Percentiles rank a stretch among this genome's conserved stretches.
Conservation (phyloP, 2,113 vertebrate species). For the Tenebrosternarchus preto region DNA sequence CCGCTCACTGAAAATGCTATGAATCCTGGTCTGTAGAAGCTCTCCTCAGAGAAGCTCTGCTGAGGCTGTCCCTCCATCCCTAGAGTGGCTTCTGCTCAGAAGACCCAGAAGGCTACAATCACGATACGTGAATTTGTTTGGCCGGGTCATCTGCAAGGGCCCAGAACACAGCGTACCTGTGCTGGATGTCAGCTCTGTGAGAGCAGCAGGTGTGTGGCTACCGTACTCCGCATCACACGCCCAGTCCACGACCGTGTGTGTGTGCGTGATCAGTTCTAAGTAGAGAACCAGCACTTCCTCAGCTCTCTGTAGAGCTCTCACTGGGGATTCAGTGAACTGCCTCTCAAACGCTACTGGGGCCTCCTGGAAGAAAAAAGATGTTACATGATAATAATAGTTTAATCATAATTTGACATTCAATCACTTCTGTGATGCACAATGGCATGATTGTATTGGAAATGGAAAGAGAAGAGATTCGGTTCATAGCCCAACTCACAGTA, state of each 20-base stretch:
- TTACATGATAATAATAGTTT: too few relatives aligned
- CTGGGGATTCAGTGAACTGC: conserved; percentile 65
- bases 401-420: too few relatives aligned
- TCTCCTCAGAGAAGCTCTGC: not conserved
- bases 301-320: conserved; percentile 67
- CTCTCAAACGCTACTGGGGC: conserved; percentile 72
- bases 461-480: too few relatives aligned
- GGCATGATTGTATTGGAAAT: too few relatives aligned
- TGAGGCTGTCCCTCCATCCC: conserved; percentile 15
- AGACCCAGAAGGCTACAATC: conserved; percentile 29
- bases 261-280: conserved; percentile 70
- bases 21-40: conserved; percentile 51
- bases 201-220: conserved; percentile 40
- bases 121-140: not conserved
- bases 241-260: conserved; percentile 69
- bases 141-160: not conserved
- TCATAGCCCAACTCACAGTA: too few relatives aligned
- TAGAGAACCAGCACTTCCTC: conserved; percentile 70
- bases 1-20: conserved; percentile 43
- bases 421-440: too few relatives aligned
- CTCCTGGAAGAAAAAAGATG: conserved; percentile 58
- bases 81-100: conserved; percentile 25
- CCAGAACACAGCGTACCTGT: conserved; percentile 24
- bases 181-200: conserved; percentile 58
- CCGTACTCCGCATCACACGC: conserved; percentile 72